These are phyloP conservation scores for Herpetotheres cachinnans DNA, from an alignment of 2,113 vertebrate genomes.

Conservation along the genomic window DNA sequence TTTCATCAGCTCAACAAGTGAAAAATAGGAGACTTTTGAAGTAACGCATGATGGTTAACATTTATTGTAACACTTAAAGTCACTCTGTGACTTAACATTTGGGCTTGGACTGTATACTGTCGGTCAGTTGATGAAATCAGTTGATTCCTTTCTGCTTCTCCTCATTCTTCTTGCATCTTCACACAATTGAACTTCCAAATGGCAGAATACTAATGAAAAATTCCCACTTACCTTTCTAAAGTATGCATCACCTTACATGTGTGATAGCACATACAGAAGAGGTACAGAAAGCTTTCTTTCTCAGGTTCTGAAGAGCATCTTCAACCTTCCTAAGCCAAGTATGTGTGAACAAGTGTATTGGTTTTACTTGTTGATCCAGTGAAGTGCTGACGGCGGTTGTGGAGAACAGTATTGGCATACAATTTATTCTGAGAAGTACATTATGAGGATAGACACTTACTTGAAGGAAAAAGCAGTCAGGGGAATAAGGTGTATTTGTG, in stretches of 20 bases:
- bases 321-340: neutral
- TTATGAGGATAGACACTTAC: neutral
- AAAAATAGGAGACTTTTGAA: neutral
- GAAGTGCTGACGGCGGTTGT: neutral
- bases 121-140: neutral
- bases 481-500: neutral
- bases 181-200: neutral
- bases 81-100: neutral
- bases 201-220: neutral
- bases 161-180: neutral
- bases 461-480: neutral
- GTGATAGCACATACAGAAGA: neutral
- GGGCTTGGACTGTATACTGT: neutral
- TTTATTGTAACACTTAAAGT: neutral
- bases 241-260: accelerated
- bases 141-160: neutral
- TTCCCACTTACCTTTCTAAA: neutral
- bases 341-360: neutral
- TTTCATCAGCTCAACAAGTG: neutral
- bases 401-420: neutral
- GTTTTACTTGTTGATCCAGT: neutral
- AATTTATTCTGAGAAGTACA: neutral
- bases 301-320: neutral
- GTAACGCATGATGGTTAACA: neutral
- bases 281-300: neutral